Base-by-base conservation (phyloP, 2,888 invertebrate genomes). In the Sussaba pulchella region DNA sequence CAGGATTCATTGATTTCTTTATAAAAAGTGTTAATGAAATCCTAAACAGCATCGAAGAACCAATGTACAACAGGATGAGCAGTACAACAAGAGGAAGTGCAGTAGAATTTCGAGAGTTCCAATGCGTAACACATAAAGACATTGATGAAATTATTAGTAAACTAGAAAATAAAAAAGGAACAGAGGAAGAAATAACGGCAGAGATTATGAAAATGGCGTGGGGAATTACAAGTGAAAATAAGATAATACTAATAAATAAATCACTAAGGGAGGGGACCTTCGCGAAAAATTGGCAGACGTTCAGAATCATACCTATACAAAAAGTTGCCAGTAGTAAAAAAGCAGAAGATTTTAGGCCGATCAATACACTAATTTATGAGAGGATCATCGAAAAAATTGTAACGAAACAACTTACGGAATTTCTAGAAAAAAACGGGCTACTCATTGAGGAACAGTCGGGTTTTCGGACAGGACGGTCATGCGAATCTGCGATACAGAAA, bases 291-390 rank as follows among this genome's bases (percentile, higher is more conserved):
- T 72, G 61, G 41, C 45, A 61, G 10, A 72, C 45, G 10, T 69
- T 69, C 1, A 73, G 45, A 6, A 50, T 78, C 1, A 54, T 21
- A 9, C 73, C 77, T 3, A 81, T 81, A n/a, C 74, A 54, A 1
- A 81, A 81, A 31, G 59, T 82, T 21, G 12, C 1, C 9, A 47
- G 71, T 12, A 78, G 71, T 12, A 74, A 14, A 6, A 82, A 78
- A 14, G 59, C 64, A 0, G 75, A 82, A 26, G 71, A 71, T 19
- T 24, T 45, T 19, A 41, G 64, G 4, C 73, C 73, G 2, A 71
- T 61, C 6, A 71, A 83, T 64, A 83, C 76, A 74, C 72, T 78
- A 43, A 14, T 73, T 6, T 81, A 66, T 17, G 75, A 83, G 63
- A 74, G 80, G 21, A 47, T 77, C 5, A n/a, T 81, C 5, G 82